These are phyloP conservation scores for Carcharodon carcharias DNA, from an alignment of 2,797 vertebrate species.

Conservation along the genomic window DNA sequence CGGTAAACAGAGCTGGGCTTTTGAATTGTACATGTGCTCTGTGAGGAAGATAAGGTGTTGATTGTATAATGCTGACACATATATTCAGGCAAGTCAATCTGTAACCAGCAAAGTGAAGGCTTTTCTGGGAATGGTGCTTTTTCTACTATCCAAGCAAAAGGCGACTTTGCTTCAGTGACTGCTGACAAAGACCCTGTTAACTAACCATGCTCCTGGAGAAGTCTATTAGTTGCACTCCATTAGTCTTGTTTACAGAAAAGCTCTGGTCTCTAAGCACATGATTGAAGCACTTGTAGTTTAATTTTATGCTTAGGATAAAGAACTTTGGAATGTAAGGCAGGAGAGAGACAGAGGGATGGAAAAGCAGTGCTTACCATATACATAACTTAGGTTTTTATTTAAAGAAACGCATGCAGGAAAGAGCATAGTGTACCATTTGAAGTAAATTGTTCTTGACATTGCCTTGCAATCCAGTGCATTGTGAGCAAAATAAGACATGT, in stretches of 20 bases:
- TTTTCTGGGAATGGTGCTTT: conserved; percentile 40
- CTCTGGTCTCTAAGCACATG: conserved; percentile 51
- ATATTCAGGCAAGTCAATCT: conserved; percentile 41
- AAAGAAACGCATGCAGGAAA: conserved; percentile 34
- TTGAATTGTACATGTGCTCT: conserved; percentile 13
- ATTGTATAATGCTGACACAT: conserved; percentile 37
- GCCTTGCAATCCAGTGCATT: not conserved
- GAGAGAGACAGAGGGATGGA: not conserved
- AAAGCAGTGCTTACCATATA: conserved; percentile 37
- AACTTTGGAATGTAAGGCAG: conserved; percentile 46
- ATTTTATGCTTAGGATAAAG: conserved; percentile 43
- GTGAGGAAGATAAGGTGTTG: conserved; percentile 27
- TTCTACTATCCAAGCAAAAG: conserved; percentile 45
- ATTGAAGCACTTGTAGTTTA: conserved; percentile 54
- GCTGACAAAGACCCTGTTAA: conserved; percentile 52
- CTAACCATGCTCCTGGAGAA: conserved; percentile 46
- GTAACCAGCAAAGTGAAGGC: conserved; percentile 43
- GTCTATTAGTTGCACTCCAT: conserved; percentile 54
- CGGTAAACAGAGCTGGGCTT: not conserved
- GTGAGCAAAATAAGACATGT: not conserved
- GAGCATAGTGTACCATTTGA: conserved; percentile 3
- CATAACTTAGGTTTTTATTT: not conserved
- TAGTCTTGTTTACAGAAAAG: conserved; percentile 57
- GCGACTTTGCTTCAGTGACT: conserved; percentile 48
- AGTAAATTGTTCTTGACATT: not conserved